These are phyloP conservation scores for Neopelma chrysocephalum DNA, from an alignment of 2,797 vertebrate species.

Conservation along the genomic window DNA sequence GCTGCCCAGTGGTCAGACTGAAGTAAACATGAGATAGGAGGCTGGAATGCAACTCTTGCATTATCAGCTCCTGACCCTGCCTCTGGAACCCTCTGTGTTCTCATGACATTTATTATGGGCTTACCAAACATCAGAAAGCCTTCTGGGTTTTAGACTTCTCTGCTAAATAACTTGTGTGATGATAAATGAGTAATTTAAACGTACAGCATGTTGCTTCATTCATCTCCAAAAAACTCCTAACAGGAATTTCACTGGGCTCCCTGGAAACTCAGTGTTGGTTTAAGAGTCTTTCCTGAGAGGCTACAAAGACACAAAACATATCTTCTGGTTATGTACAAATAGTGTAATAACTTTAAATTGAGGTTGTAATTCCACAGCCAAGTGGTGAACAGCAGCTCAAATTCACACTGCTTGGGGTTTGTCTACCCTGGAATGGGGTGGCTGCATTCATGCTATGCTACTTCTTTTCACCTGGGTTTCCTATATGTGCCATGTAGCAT, in stretches of 20 bases:
- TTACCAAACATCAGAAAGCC: not conserved
- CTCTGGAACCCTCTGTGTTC: slow-evolving; percentile 5
- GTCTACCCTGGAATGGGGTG: not conserved
- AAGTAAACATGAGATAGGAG: not conserved
- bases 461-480: not conserved
- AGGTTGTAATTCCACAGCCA: not conserved
- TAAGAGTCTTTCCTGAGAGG: not conserved
- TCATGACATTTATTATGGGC: not conserved
- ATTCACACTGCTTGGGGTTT: not conserved
- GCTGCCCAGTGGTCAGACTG: not conserved
- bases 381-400: not conserved
- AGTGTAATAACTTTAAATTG: not conserved
- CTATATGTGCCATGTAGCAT: not conserved
- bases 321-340: not conserved
- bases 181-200: slow-evolving; percentile 14
- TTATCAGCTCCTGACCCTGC: slow-evolving; percentile 4
- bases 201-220: slow-evolving; percentile 5
- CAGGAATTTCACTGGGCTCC: not conserved
- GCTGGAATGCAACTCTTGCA: slow-evolving; percentile 8
- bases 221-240: not conserved
- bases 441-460: not conserved
- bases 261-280: not conserved
- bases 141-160: slow-evolving; percentile 15
- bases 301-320: not conserved
- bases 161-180: not conserved